Percentiles rank a stretch among this genome's conserved stretches.
Evolutionary conservation across 2,888 invertebrate species (phyloP).

Genomic region (Thecophora atra): DNA sequence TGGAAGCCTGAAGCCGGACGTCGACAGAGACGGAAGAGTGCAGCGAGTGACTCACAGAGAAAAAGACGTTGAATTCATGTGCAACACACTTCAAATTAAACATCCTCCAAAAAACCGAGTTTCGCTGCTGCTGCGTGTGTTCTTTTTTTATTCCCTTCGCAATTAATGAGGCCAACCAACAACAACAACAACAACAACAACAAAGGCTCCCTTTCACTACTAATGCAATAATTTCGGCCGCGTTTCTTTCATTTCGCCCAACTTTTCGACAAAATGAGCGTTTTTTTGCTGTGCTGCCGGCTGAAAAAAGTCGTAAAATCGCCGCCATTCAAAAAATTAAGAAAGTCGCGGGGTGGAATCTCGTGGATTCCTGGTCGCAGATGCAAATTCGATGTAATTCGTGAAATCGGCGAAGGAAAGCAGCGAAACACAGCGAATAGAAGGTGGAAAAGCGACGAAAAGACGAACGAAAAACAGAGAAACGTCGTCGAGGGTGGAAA

Average conservation of each 20-base stretch:
- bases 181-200: constrained; percentile 30
- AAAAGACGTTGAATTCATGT: background rate
- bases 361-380: background rate
- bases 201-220: constrained; percentile 2
- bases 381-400: no score
- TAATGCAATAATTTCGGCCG: constrained; percentile 51
- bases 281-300: constrained; percentile 29
- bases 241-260: background rate
- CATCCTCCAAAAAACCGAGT: constrained; percentile 27
- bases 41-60: background rate
- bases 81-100: constrained; percentile 29
- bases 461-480: background rate
- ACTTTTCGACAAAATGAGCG: constrained; percentile 14
- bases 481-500: background rate
- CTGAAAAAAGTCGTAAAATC: background rate
- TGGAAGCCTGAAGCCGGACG: background rate
- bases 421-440: background rate
- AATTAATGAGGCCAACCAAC: constrained; percentile 38
- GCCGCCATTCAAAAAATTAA: constrained; percentile 29
- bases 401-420: no score
- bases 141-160: constrained; percentile 12
- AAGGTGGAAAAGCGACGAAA: background rate
- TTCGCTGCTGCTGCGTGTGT: constrained; percentile 21
- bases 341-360: constrained; percentile 25
- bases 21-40: background rate